Evolutionary conservation across 1,140 invertebrate species (phyloP), one percentile per base, ranked within the genome.

Genomic region (Dendrolimus punctatus): DNA sequence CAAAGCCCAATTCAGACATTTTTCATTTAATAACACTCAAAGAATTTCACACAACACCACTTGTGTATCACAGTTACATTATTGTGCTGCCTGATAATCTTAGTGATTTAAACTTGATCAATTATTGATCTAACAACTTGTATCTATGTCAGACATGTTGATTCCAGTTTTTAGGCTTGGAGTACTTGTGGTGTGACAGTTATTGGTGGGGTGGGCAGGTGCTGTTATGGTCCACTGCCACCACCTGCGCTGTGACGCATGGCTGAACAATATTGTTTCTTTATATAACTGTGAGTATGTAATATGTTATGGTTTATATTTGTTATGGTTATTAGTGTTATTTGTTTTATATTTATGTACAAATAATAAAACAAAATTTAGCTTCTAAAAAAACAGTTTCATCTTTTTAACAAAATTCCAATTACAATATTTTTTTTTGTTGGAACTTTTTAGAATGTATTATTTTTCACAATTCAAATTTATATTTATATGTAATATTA

Each of bases 1-100:
- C 87, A 70, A 87, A 85, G n/a, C 80, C 84, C 85, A 88, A 87
- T 64, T 85, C 76, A 47, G 80, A 75, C 82, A 85, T 85, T 72
- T 78, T 80, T 39, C 55, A 62, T 50, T 51, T 46, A 38, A 23
- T 23, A 23, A 45, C n/a, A 40, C 39, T 4, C 9, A 58, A 64
- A 53, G 61, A 59, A 62, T 56, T 65, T 62, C 55, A 51, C 55
- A 41, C 50, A 60, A 55, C 46, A 64, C 49, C 58, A 58, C 52
- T 56, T 46, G 40, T 44, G 53, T 59, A 69, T 62, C 59, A 60
- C 49, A 62, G 53, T 51, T 57, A 71, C 72, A 79, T 80, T 67
- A 66, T 79, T 65, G 60, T 63, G 49, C 23, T 23, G 58, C 58
- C 57, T 60, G 39, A 42, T 51, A 71, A 68, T 71, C 67, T 54